Evolutionary conservation across 2,797 vertebrate genomes (phyloP).

Genomic region (Novumbra hubbsi): DNA sequence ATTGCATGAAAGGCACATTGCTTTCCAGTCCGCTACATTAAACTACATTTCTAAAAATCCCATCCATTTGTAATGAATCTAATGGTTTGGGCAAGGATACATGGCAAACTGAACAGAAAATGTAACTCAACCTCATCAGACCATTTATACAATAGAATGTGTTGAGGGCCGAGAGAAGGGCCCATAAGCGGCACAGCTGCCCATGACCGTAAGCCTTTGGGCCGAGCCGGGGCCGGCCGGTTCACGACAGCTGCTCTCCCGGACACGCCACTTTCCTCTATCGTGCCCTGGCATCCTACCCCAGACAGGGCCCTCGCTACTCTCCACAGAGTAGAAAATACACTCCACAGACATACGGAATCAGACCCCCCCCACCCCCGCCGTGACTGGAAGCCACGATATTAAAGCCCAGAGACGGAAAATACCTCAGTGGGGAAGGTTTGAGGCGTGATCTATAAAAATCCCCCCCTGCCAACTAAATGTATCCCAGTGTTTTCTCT

Average conservation of each 20-base stretch:
- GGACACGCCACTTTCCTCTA: not conserved
- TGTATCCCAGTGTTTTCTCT: constrained; percentile 36
- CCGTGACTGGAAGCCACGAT: constrained; percentile 7
- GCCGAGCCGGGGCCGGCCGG: not conserved
- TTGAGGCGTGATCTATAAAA: not conserved
- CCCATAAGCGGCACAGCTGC: not conserved
- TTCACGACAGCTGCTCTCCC: not conserved
- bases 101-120: not conserved
- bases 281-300: not conserved
- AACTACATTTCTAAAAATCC: not conserved
- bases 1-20: too few species aligned
- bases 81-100: not conserved
- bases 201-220: not conserved
- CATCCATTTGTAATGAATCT: not conserved
- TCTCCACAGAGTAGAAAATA: not conserved
- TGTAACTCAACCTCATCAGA: not conserved
- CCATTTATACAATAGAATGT: not conserved
- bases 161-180: not conserved
- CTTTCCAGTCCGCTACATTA: not conserved
- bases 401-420: constrained; percentile 38
- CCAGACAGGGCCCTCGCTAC: not conserved
- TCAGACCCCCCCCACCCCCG: not conserved
- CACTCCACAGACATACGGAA: not conserved
- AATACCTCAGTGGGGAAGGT: constrained; percentile 21
- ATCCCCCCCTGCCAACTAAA: constrained; percentile 37